Evolutionary conservation across 2,888 invertebrate genomes (phyloP).

Genomic region (Lydus trimaculatus): DNA sequence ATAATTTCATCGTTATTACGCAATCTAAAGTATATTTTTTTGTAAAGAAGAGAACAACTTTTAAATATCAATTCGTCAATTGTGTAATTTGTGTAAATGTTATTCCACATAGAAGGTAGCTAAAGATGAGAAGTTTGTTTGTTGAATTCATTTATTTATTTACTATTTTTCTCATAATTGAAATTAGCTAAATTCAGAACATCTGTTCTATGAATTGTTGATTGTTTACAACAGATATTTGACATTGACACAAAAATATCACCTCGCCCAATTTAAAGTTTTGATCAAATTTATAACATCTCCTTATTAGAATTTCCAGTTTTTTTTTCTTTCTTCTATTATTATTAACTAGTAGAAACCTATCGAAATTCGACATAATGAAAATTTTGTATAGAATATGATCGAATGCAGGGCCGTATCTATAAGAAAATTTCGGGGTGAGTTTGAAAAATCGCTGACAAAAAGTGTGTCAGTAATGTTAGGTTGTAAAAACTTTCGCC

Average conservation of each 20-base stretch:
- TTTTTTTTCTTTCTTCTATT: not conserved
- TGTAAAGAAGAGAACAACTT: not conserved
- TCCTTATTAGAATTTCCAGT: conserved; percentile 4
- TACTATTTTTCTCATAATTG: not conserved
- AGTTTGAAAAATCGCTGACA: too few species aligned
- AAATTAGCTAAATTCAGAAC: not conserved
- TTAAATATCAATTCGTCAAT: not conserved
- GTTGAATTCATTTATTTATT: not conserved
- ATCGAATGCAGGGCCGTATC: too few species aligned
- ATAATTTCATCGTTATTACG: not conserved
- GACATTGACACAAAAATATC: conserved; percentile 36
- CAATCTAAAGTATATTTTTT: not conserved
- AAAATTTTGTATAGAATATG: too few species aligned
- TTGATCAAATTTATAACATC: conserved; percentile 11
- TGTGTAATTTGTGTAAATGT: not conserved
- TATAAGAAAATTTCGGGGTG: too few species aligned
- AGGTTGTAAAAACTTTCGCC: too few species aligned
- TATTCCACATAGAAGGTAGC: not conserved
- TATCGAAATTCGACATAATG: too few species aligned
- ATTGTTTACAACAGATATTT: conserved; percentile 20
- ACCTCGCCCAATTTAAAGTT: conserved; percentile 17
- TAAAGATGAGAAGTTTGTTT: not conserved
- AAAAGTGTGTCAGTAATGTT: too few species aligned
- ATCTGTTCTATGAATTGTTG: conserved; percentile 11
- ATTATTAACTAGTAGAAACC: too few species aligned